Evolutionary conservation across 2,113 vertebrate species (phyloP).

Genomic region (Hippocampus barbouri): DNA sequence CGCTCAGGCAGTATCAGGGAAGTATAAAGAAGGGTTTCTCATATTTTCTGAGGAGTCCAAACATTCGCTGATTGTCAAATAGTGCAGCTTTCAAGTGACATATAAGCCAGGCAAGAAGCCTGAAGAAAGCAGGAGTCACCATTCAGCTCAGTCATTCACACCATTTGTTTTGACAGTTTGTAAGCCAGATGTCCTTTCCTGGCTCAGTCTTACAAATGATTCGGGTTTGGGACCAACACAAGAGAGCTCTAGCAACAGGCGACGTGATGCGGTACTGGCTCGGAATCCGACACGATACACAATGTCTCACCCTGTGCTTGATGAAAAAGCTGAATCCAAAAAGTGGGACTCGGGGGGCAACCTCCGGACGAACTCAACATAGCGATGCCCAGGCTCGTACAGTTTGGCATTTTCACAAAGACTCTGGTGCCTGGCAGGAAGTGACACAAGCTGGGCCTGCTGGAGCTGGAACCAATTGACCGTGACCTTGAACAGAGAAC

Average conservation of each 20-base stretch:
- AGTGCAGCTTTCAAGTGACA: too few species aligned
- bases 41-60: too few species aligned
- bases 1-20: too few species aligned
- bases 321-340: conserved; percentile 68
- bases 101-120: too few species aligned
- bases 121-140: too few species aligned
- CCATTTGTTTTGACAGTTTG: background rate
- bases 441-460: conserved; percentile 85
- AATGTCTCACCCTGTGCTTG: conserved; percentile 78
- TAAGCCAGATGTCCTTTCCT: too few species aligned
- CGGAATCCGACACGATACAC: background rate
- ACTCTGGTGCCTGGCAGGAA: conserved; percentile 85
- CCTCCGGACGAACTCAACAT: conserved; percentile 85
- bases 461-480: conserved; percentile 98
- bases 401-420: conserved; percentile 90
- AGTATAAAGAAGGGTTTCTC: too few species aligned
- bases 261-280: background rate
- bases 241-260: background rate
- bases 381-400: conserved; percentile 92
- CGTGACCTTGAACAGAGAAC: conserved; percentile 77
- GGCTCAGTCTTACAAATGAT: background rate
- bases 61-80: too few species aligned
- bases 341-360: conserved; percentile 77
- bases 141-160: too few species aligned
- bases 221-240: background rate